Evolutionary conservation across 2,113 vertebrate genomes (phyloP).

Genomic region (Lepus timidus): DNA sequence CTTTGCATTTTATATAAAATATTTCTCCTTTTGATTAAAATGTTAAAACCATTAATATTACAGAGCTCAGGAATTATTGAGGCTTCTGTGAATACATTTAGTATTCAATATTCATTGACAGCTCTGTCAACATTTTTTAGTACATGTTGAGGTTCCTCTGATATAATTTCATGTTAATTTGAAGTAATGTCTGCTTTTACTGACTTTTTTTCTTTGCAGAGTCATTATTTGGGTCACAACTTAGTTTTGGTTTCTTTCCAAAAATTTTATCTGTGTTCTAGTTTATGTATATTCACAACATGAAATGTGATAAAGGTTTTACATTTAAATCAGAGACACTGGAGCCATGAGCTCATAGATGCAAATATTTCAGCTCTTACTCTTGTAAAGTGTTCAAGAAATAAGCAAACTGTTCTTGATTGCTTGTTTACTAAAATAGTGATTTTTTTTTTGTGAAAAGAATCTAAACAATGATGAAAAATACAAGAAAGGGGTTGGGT

Average conservation of each 20-base stretch:
- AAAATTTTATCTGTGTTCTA: not conserved
- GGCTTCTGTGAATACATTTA: not conserved
- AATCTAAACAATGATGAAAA: not conserved
- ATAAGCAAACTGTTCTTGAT: not conserved
- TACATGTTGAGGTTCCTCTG: not conserved
- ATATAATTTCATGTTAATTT: constrained; percentile 8
- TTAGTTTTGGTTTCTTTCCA: not conserved
- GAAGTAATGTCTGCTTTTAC: not conserved
- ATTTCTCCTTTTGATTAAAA: not conserved
- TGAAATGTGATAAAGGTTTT: not conserved
- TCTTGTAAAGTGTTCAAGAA: not conserved
- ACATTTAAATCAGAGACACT: not conserved
- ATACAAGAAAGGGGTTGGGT: no score
- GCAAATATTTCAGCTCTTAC: not conserved
- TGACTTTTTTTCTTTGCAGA: not conserved
- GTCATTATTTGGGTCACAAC: not conserved
- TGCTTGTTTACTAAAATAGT: not conserved
- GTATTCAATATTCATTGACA: not conserved
- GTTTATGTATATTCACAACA: not conserved
- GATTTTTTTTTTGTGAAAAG: not conserved
- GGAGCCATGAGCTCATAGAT: not conserved
- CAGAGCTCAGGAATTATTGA: not conserved
- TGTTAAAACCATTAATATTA: not conserved
- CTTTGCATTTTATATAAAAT: not conserved
- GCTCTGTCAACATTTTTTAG: not conserved